Evolutionary conservation across 2,113 vertebrate genomes (phyloP).

Genomic region (Semicossyphus pulcher): DNA sequence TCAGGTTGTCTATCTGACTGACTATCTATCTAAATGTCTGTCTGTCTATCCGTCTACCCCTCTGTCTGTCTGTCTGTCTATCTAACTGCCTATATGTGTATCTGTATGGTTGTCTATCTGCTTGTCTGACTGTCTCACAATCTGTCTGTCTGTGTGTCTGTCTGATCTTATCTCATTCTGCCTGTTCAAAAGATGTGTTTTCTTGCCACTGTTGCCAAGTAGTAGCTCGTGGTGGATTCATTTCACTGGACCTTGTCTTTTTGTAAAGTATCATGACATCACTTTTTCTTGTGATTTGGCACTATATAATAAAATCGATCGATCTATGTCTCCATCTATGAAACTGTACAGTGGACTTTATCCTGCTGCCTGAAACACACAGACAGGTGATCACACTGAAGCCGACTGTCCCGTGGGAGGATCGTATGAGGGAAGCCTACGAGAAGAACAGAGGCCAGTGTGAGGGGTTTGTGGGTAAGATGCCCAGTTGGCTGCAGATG

Average conservation of each 20-base stretch:
- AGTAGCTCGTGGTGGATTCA: too few relatives aligned
- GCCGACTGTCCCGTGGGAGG: conserved; percentile 33
- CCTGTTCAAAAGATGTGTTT: too few relatives aligned
- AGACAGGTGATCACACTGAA: conserved; percentile 57
- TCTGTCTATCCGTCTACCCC: background rate
- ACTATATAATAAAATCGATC: too few relatives aligned
- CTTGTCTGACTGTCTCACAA: too few relatives aligned
- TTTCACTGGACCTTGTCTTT: too few relatives aligned
- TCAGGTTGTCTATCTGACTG: background rate
- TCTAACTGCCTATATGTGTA: background rate
- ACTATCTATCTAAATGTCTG: background rate
- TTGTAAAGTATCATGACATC: too few relatives aligned
- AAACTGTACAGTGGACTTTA: conserved; percentile 29
- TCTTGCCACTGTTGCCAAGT: too few relatives aligned
- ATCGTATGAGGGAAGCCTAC: conserved; percentile 34
- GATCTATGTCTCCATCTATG: too few relatives aligned
- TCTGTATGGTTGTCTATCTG: too few relatives aligned
- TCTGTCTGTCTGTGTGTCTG: too few relatives aligned
- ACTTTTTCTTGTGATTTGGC: too few relatives aligned
- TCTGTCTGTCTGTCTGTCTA: background rate
- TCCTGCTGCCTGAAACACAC: conserved; percentile 42
- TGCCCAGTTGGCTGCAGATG: conserved; percentile 53
- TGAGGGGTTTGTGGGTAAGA: conserved; percentile 36
- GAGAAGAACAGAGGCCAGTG: conserved; percentile 19
- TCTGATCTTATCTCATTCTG: too few relatives aligned